Base-by-base conservation (phyloP, 1,140 invertebrate genomes). In the Lysiphlebus fabarum region DNA sequence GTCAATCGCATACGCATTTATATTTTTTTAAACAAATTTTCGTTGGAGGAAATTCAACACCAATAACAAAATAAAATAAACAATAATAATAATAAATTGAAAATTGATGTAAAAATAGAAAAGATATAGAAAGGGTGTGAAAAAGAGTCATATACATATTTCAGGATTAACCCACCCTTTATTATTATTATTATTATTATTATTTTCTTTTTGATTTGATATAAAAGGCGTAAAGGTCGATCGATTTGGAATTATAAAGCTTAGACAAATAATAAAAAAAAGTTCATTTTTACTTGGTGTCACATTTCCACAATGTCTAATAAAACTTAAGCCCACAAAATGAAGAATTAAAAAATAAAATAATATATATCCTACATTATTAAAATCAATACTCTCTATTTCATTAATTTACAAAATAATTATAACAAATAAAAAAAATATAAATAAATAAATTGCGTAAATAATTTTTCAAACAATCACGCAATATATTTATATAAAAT, bases 261-360 rank as follows among this genome's bases (percentile, higher is more conserved):
- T 17, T 61, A 57, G 63, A 56, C 63, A 65, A 70, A 67, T 71
- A 69, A 70, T 63, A 66, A 62, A 41, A 40, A 66, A 62, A 41
- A 40, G n/a, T 63, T 51, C 55, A 64, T 64, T 65, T 61, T 55
- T 14, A 26, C 37, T 44, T 0, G 17, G 17, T 26, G 17, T 26
- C 17, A 4, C 17, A 26, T 26, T 26, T 26, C 17, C 17, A 26
- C 17, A 26, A 26, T 26, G 17, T 26, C 17, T 26, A 26, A 26
- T 26, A 26, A 26, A 26, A 26, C 2, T n/a, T 1, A 26, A 26
- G 17, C 17, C 17, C 17, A 26, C 17, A 26, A 53, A 47, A 53
- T 44, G n/a, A 43, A 37, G 42, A 45, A 54, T 44, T 64, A 59
- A 58, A 58, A 53, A 26, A 26, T 2, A 26, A 1, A 26, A 26